These are phyloP conservation scores for Dicyrtoma fusca DNA, from an alignment of 2,888 invertebrate genomes.

Conservation along the genomic window DNA sequence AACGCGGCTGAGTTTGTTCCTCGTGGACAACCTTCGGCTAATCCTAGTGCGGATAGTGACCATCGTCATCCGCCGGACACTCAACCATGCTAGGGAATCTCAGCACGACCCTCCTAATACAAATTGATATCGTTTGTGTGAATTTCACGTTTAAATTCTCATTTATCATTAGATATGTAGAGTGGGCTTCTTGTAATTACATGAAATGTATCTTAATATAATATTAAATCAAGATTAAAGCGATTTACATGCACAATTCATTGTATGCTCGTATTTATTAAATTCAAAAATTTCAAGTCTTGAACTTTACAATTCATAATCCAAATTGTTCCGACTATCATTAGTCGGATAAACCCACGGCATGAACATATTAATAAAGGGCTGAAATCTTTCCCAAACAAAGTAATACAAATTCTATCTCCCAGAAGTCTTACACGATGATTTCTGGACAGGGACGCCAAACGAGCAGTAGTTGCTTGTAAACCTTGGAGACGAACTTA, in stretches of 20 bases:
- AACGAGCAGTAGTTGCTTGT: too few species aligned
- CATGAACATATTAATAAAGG: too few species aligned
- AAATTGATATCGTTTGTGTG: constrained; percentile 32
- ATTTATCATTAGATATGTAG: constrained; percentile 37
- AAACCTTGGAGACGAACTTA: too few species aligned
- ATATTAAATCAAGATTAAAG: constrained; percentile 24
- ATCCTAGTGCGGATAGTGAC: constrained; percentile 17
- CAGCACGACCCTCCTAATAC: constrained; percentile 17
- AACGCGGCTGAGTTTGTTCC: constrained; percentile 85
- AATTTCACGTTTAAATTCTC: constrained; percentile 36
- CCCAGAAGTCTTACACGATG: too few species aligned
- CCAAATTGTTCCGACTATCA: too few species aligned
- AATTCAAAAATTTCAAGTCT: too few species aligned
- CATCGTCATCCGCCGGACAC: constrained; percentile 20
- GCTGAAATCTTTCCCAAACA: too few species aligned
- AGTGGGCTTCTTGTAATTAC: constrained; percentile 36
- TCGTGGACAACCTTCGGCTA: constrained; percentile 25
- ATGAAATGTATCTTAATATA: constrained; percentile 23
- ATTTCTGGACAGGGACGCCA: too few species aligned
- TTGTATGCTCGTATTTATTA: too few species aligned
- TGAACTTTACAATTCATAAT: too few species aligned
- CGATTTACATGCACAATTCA: constrained; percentile 23
- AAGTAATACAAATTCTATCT: too few species aligned
- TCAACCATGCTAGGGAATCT: constrained; percentile 34
- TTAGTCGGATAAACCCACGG: too few species aligned